Evolutionary conservation across 2,888 invertebrate genomes (phyloP).

Genomic region (Cephus pygmeus): DNA sequence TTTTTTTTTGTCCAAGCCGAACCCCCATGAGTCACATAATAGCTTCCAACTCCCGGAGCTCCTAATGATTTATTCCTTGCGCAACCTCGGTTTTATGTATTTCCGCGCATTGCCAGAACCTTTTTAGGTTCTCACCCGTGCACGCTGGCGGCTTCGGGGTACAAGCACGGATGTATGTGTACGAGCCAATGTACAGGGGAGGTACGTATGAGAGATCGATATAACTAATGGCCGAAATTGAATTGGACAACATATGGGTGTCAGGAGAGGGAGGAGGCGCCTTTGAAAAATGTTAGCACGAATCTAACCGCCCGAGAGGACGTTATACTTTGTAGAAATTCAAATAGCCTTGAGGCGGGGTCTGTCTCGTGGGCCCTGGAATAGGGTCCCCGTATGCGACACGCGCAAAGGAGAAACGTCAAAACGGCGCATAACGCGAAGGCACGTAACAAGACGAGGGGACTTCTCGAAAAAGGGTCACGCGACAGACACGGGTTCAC

Average conservation of each 20-base stretch:
- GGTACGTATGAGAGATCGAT: slow-evolving; percentile 59
- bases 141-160: slow-evolving; percentile 20
- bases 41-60: slow-evolving; percentile 50
- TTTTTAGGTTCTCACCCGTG: slow-evolving; percentile 57
- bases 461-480: not conserved
- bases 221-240: slow-evolving; percentile 61
- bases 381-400: not conserved
- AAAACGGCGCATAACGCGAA: not conserved
- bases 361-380: not conserved
- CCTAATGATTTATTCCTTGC: slow-evolving; percentile 59
- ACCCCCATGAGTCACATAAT: slow-evolving; percentile 60
- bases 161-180: slow-evolving; percentile 19
- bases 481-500: not conserved
- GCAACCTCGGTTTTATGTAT: slow-evolving; percentile 51
- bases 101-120: slow-evolving; percentile 53
- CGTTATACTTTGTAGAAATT: not conserved
- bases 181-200: slow-evolving; percentile 2
- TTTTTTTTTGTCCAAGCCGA: slow-evolving; percentile 30
- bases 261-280: slow-evolving; percentile 30
- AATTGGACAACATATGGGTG: slow-evolving; percentile 63
- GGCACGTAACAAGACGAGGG: not conserved
- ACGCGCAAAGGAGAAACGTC: not conserved
- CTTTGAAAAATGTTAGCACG: not conserved
- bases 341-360: not conserved
- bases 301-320: not conserved